Base-by-base conservation (phyloP, 1,140 invertebrate species). In the Streblospio benedicti region DNA sequence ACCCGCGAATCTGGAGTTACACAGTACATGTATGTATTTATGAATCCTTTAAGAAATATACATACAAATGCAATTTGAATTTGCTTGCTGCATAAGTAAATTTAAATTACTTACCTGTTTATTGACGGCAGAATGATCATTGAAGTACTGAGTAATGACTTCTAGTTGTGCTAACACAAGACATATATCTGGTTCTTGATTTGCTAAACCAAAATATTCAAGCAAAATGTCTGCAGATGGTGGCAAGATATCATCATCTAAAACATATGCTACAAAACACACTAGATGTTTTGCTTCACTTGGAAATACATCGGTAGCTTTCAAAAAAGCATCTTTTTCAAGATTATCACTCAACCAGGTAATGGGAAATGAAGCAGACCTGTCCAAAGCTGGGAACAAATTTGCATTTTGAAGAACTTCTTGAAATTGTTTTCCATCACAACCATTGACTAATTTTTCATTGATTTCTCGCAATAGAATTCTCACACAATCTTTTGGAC, bases 161-260 rank as follows among this genome's bases (percentile, higher is more conserved):
- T 58, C 44, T 31, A 62, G 43, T 38, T 62, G 60, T 4, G 35
- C 45, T 5, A 57, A 30, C 6, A 62, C 60, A 16, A 35, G 54
- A 3, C 31, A 28, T 4, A 62, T n/a, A n/a, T 35, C 30, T 14
- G 55, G 54, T 12, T 50, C 43, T 27, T 50, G 57, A 20, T 30
- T 38, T 14, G 47, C 31, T 16, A 57, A 25, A 4, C 55, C 60
- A 25, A 62, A 35, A 41, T 57, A 57, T 5, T 18, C 31, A 20
- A 45, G 32, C 6, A 62, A 27, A 0, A 33, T 35, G 16, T 25
- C 18, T 5, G 31, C 18, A 32, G 35, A 31, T 12, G 33, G 20
- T 9, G 54, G 54, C 16, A 62, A 41, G 32, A 62, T 23, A 1
- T n/a, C n/a, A 12, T 57, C 54, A 28, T 62, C 60, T 14, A 51